Conservation (phyloP, 2,797 vertebrate genomes). For the Remorina albescens region DNA sequence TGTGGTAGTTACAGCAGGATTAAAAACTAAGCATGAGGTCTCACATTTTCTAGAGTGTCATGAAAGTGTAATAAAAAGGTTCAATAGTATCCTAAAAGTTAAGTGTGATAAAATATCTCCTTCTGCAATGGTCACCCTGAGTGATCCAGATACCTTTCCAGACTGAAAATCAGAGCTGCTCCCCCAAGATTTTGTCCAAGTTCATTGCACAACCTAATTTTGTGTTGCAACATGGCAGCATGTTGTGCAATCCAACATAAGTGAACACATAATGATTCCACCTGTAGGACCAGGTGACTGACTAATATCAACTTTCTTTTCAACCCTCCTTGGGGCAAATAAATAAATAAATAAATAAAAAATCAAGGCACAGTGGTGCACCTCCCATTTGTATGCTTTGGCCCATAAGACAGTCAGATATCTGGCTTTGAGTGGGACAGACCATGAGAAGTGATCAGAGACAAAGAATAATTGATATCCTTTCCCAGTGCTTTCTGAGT, state of each 20-base stretch:
- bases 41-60: background rate
- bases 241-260: slow-evolving; percentile 25
- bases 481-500: slow-evolving; percentile 2
- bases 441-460: slow-evolving; percentile 11
- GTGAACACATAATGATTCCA: background rate
- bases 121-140: background rate
- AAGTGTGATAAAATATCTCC: background rate
- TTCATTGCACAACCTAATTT: slow-evolving; percentile 20
- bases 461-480: slow-evolving; percentile 23
- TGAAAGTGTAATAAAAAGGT: background rate
- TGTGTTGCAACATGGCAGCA: too few relatives aligned
- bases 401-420: background rate
- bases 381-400: background rate
- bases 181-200: background rate
- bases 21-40: background rate
- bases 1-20: background rate
- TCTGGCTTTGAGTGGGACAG: slow-evolving; percentile 20
- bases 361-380: background rate
- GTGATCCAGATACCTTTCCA: background rate
- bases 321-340: background rate
- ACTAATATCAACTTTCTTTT: background rate
- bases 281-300: background rate
- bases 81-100: background rate
- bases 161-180: background rate
- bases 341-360: background rate